phyloP scores from a whole-genome alignment of 2,113 vertebrate species.

The Pelusios castaneus region DNA sequence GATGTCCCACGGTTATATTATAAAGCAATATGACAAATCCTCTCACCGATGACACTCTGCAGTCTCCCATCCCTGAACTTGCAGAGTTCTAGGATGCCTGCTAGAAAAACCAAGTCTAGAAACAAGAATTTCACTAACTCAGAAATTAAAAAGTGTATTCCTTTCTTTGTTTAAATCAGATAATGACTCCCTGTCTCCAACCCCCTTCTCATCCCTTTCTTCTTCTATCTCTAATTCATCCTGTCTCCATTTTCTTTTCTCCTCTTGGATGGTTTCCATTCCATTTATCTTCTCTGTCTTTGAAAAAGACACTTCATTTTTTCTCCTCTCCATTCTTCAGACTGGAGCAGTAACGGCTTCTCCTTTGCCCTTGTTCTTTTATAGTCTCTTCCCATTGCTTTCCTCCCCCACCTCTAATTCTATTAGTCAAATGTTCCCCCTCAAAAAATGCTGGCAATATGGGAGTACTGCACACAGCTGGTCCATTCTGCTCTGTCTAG shows the following conservation, averaged over 20 bases:
- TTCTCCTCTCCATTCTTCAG: accelerated
- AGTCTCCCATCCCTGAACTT: background rate
- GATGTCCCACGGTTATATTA: background rate
- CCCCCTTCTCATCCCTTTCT: background rate
- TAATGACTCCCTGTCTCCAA: background rate
- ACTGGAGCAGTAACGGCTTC: background rate
- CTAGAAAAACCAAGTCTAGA: accelerated
- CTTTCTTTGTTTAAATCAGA: background rate
- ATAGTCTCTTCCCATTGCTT: background rate
- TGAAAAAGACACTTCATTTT: accelerated
- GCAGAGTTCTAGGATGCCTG: background rate
- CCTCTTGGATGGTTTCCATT: background rate
- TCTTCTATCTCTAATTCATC: background rate
- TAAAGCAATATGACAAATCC: background rate
- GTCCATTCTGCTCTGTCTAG: background rate
- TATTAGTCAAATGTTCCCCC: background rate
- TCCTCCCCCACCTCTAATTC: background rate
- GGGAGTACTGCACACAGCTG: background rate
- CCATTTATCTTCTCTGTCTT: background rate
- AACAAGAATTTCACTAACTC: background rate
- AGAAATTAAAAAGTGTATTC: background rate
- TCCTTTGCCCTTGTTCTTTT: accelerated
- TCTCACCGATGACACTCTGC: background rate
- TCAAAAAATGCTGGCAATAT: background rate
- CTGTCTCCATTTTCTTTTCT: background rate